Evolutionary conservation across 2,113 vertebrate species (phyloP).

Genomic region (Bucco capensis): DNA sequence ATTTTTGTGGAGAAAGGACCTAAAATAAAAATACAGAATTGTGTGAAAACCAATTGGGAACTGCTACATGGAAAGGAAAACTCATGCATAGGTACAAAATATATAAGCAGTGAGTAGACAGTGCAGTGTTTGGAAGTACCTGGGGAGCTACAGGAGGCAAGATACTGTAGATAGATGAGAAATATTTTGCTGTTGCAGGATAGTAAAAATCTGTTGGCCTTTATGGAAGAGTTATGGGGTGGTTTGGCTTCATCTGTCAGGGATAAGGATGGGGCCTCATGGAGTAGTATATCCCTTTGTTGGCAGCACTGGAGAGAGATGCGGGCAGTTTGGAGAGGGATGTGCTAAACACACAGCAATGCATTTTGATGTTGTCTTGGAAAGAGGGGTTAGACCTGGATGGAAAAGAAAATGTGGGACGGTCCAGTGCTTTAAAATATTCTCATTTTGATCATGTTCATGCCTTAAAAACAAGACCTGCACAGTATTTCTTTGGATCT

Average conservation of each 20-base stretch:
- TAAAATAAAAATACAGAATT: neutral
- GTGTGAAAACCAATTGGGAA: neutral
- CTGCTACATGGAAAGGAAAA: neutral
- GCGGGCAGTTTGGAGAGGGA: neutral
- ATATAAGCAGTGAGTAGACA: accelerated
- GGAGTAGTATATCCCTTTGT: neutral
- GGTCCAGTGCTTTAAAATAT: neutral
- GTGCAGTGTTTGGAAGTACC: neutral
- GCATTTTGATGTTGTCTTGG: neutral
- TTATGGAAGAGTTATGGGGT: neutral
- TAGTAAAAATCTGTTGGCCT: neutral
- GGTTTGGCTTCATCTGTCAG: neutral
- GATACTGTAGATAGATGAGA: neutral
- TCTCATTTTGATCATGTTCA: neutral
- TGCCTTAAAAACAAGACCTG: neutral
- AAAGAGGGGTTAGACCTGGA: neutral
- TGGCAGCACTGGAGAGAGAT: neutral
- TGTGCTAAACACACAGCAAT: neutral
- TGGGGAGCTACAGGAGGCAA: neutral
- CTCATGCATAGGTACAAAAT: accelerated
- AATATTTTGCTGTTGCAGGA: neutral
- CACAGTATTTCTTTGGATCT: neutral
- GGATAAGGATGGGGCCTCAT: too few species aligned
- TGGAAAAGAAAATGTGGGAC: neutral
- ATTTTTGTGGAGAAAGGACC: neutral